Percentiles rank a stretch among this genome's conserved stretches.
Evolutionary conservation across 2,113 vertebrate species (phyloP).

Genomic region (Anguilla japonica): DNA sequence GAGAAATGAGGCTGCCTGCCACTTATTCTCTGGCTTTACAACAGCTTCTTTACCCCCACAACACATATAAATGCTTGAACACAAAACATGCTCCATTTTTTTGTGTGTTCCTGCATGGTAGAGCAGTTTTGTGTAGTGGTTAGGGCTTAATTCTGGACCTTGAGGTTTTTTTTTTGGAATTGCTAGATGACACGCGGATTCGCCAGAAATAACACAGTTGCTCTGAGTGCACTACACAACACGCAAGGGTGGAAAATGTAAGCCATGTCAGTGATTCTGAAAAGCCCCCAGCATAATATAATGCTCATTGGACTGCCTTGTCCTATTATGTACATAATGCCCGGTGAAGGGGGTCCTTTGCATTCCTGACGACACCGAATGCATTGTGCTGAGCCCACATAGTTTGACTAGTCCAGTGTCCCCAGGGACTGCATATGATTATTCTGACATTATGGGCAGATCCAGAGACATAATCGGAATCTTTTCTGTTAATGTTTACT

Average conservation of each 20-base stretch:
- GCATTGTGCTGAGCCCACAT: not conserved
- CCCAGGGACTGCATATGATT: not conserved
- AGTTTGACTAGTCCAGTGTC: not conserved
- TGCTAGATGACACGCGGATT: not conserved
- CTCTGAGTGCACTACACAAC: not conserved
- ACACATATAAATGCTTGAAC: too few species aligned
- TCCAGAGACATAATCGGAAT: not conserved
- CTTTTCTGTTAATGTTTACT: not conserved
- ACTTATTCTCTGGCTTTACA: not conserved
- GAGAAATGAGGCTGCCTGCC: too few species aligned
- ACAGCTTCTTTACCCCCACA: not conserved
- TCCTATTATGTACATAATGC: not conserved
- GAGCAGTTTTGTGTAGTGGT: not conserved
- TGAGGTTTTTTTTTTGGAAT: not conserved
- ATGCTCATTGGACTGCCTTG: not conserved
- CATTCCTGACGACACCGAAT: not conserved
- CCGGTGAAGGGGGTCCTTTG: not conserved
- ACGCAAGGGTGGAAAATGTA: not conserved
- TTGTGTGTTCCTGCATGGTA: not conserved
- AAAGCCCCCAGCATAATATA: not conserved
- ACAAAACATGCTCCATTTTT: too few species aligned
- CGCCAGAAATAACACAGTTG: too few species aligned
- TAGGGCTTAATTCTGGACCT: not conserved
- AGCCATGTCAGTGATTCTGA: not conserved
- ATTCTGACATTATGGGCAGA: not conserved